Evolutionary conservation across 2,888 invertebrate species (phyloP), one percentile per base, ranked within the genome.

Genomic region (Dinocampus coccinellae): DNA sequence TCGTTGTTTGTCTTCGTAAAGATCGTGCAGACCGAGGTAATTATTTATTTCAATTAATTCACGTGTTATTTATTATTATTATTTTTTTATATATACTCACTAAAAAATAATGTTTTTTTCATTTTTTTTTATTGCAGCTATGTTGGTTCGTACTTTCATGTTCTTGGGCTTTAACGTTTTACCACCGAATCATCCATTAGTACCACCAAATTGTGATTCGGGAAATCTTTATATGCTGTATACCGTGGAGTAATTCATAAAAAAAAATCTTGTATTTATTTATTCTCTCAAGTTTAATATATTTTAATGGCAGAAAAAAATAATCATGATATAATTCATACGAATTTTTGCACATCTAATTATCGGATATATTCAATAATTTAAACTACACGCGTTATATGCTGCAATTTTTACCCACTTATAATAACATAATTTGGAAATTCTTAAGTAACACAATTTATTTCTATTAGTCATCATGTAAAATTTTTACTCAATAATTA

Each of bases 91-190:
- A n/a, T n/a, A n/a, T n/a, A n/a, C n/a, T n/a, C n/a, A n/a, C n/a
- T n/a, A n/a, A n/a, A n/a, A n/a, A n/a, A n/a, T n/a, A n/a, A n/a
- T n/a, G n/a, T n/a, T n/a, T n/a, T n/a, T n/a, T n/a, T n/a, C n/a
- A n/a, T n/a, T n/a, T n/a, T n/a, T n/a, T n/a, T n/a, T n/a, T n/a
- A n/a, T n/a, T n/a, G n/a, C 89, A 92, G 93, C 94, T 66, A 93
- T 93, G 79, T 90, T 98, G 82, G 93, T 98, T 77, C 94, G 97
- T 81, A 97, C 97, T 39, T 98, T 98, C 92, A 96, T 97, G 94
- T 97, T 97, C 89, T 92, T 98, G 90, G 98, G 98, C 74, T 98
- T 98, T 90, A 92, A 93, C 78, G 92, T 95, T 74, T 90, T 98
- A 83, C 92, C 96, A 53, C 96, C 97, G 57, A 94, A 92, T 79